A percentile compares a stretch with the other conserved stretches of the same genome.
These are phyloP conservation scores for Acanthisitta chloris DNA, from an alignment of 2,113 vertebrate species.

Conservation along the genomic window DNA sequence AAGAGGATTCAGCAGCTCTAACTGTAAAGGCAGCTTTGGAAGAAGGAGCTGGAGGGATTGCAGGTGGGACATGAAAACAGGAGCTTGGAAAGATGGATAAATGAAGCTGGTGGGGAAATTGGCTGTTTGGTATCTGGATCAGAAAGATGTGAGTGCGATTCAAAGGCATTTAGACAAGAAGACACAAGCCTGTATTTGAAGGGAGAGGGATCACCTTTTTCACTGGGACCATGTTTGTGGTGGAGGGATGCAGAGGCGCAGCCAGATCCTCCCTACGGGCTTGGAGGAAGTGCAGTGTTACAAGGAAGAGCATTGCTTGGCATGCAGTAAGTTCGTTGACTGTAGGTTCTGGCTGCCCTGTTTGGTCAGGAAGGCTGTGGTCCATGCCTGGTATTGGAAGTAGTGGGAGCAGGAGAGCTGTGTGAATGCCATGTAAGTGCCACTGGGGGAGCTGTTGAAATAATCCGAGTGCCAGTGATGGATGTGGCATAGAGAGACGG, in stretches of 20 bases:
- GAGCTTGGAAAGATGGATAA: neutral
- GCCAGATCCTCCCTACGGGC: neutral
- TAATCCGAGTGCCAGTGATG: neutral
- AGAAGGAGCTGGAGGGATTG: conserved; percentile 22
- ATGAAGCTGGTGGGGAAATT: neutral
- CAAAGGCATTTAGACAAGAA: neutral
- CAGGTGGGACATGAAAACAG: conserved; percentile 7
- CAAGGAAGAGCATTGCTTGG: neutral
- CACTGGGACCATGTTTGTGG: accelerated
- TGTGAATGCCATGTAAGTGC: neutral
- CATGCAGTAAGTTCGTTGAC: accelerated
- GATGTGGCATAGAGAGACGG: neutral
- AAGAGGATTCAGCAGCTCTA: neutral
- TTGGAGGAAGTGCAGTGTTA: neutral
- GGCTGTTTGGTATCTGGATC: neutral
- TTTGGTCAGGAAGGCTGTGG: neutral
- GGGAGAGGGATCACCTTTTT: neutral
- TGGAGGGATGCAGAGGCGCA: neutral
- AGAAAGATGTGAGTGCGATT: neutral
- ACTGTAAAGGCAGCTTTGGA: conserved; percentile 1
- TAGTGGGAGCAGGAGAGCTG: neutral
- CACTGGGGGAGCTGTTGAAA: neutral
- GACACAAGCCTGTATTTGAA: neutral
- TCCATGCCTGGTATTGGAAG: accelerated
- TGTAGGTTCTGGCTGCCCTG: neutral